Base-by-base conservation (phyloP, 2,888 invertebrate species). In the Heteromyza rotundicornis region DNA sequence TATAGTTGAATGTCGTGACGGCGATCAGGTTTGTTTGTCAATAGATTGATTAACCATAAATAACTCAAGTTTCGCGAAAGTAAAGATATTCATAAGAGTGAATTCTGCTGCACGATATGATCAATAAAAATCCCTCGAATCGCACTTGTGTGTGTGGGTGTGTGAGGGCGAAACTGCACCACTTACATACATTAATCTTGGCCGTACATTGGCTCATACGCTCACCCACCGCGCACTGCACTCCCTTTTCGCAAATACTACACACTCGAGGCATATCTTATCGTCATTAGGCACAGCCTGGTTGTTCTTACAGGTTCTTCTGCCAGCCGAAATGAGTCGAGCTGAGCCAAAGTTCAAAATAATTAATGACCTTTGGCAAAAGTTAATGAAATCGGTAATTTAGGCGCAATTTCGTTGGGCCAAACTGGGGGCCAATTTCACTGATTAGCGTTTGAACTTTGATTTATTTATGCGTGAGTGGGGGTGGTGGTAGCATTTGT, bases 341-440 rank as follows among this genome's bases (percentile, higher is more conserved):
- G 27, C 5, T 5, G 27, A 27, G 47, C 5, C 61, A 69, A 72
- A 78, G 79, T 80, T 79, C 79, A 78, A 76, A 79, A 73, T 79
- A 79, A 79, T 79, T 80, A 79, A 79, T 79, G 80, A 78, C 80
- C 79, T 73, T 63, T 64, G 69, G 66, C 64, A 66, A 75, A 72
- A 74, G 71, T 77, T 78, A 80, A 79, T 80, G 77, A 80, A 79
- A 77, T 73, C 70, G 70, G 74, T 74, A 74, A 77, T 76, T 74
- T 75, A 68, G 65, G 64, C 36, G 52, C 59, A 12, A 16, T 44
- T 19, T 27, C 19, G 50, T 27, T 16, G 32, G 2, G 10, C 16
- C 35, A 5, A 35, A 24, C 23, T 20, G 22, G 50, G 51, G 64
- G 54, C 56, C 64, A 65, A 64, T 64, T 68, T 63, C 59, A 62